Evolutionary conservation across 2,888 invertebrate genomes (phyloP).

Genomic region (Torymus aiolomorphi): DNA sequence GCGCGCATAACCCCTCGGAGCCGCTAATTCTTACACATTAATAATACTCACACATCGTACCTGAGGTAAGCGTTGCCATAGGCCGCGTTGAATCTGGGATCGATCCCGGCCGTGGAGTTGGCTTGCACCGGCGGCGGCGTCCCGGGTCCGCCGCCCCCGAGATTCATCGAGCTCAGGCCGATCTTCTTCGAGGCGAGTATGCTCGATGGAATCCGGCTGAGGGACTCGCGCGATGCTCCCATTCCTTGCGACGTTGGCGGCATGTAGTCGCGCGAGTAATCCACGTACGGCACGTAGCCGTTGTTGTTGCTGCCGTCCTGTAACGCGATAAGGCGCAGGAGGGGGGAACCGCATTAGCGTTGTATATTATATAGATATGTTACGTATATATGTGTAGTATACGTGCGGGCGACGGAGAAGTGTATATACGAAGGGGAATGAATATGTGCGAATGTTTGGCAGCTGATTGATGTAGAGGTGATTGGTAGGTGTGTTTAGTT

Average conservation of each 20-base stretch:
- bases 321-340: constrained; percentile 38
- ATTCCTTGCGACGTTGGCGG: constrained; percentile 82
- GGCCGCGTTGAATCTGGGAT: constrained; percentile 91
- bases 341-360: no score
- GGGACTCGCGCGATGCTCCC: constrained; percentile 73
- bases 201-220: constrained; percentile 72
- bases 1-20: no score
- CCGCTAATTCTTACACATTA: no score
- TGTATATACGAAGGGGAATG: no score
- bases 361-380: no score
- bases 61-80: constrained; percentile 93
- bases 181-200: constrained; percentile 73
- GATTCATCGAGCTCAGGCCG: constrained; percentile 73
- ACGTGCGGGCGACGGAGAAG: no score
- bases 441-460: no score
- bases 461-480: no score
- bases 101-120: constrained; percentile 77
- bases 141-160: constrained; percentile 64
- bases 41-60: constrained; percentile 72
- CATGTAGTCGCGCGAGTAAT: constrained; percentile 92
- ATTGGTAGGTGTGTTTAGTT: no score
- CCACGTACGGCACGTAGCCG: constrained; percentile 91
- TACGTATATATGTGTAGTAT: no score
- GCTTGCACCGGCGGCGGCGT: constrained; percentile 68
- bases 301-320: constrained; percentile 90